Evolutionary conservation across 2,888 invertebrate species (phyloP).

Genomic region (Saturnia japonica): DNA sequence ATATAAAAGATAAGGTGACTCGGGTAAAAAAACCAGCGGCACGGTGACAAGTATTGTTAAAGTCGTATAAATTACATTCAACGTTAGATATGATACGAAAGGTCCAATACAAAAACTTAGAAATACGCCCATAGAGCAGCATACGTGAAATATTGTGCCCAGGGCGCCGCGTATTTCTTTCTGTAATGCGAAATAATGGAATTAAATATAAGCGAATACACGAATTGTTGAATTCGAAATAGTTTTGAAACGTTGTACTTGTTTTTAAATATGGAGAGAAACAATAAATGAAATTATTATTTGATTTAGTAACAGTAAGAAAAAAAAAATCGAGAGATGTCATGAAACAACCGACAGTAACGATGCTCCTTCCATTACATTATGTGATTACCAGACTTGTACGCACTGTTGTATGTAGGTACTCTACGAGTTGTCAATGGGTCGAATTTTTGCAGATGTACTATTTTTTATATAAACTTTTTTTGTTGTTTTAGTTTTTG

Average conservation of each 20-base stretch:
- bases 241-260: neutral
- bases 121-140: slow-evolving; percentile 57
- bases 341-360: no score
- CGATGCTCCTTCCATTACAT: no score
- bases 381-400: no score
- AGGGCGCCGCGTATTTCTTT: slow-evolving; percentile 63
- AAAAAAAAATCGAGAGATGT: no score
- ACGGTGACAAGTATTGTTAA: slow-evolving; percentile 30
- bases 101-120: slow-evolving; percentile 60
- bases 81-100: slow-evolving; percentile 49
- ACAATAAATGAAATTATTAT: no score
- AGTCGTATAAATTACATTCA: slow-evolving; percentile 44
- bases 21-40: slow-evolving; percentile 47
- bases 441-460: no score
- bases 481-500: no score
- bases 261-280: neutral
- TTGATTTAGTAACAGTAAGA: no score
- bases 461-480: no score
- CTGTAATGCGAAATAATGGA: slow-evolving; percentile 40
- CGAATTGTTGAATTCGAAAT: neutral
- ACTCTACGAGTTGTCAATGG: no score
- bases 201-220: neutral
- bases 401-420: no score
- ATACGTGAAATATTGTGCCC: slow-evolving; percentile 60
- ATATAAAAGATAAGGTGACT: slow-evolving; percentile 51